Evolutionary conservation across 2,797 vertebrate species (phyloP).

Genomic region (Botia kubotai): DNA sequence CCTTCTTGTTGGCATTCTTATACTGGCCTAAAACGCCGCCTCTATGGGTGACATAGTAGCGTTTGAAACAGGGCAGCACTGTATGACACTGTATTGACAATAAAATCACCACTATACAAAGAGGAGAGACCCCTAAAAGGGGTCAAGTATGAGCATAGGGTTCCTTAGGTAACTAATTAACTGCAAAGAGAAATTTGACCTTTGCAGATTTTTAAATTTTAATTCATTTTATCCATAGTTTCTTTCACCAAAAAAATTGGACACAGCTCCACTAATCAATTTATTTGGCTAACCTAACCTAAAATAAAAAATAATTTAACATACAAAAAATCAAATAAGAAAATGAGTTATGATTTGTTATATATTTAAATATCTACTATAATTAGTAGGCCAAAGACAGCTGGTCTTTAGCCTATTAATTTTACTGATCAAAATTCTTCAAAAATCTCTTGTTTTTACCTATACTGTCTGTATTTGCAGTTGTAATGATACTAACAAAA

Average conservation of each 20-base stretch:
- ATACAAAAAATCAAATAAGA: no score
- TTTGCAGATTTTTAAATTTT: background rate
- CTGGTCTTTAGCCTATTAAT: no score
- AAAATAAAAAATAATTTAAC: background rate
- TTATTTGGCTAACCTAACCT: background rate
- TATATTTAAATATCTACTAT: no score
- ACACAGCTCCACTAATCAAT: background rate
- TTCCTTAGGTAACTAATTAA: slow-evolving; percentile 49
- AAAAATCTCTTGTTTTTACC: no score
- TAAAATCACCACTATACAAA: background rate
- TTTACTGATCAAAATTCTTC: no score
- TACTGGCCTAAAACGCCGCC: background rate
- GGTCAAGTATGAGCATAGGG: background rate
- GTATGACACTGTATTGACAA: background rate
- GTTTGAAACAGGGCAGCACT: background rate
- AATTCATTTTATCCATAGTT: no score
- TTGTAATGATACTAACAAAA: no score
- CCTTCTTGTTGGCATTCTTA: no score
- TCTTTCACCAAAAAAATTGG: no score
- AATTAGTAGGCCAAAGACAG: no score
- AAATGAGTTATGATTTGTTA: no score
- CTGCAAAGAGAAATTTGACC: slow-evolving; percentile 40
- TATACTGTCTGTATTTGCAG: no score
- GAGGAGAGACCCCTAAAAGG: background rate
- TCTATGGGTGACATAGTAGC: background rate